Evolutionary conservation across 2,888 invertebrate genomes (phyloP), one percentile per base, ranked within the genome.

Genomic region (Conistra vaccinii): DNA sequence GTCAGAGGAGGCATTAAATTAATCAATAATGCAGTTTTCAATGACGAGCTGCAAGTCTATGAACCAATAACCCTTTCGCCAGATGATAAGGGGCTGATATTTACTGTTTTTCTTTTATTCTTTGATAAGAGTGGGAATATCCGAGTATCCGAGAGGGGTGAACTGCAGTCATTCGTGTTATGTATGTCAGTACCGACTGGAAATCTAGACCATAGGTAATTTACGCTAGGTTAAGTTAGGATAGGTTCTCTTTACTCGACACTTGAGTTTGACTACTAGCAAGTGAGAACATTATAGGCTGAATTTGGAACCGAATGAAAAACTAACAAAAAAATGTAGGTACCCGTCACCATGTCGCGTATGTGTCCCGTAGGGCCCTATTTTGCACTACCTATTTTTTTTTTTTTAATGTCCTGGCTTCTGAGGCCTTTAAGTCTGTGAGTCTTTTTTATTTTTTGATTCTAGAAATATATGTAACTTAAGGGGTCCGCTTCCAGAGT

Each of bases 51-150:
- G 17, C n/a, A 58, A 60, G 76, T 72, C 58, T 72, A 60, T 83
- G 80, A 82, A 80, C 82, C n/a, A 68, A 53, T 83, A 68, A 83
- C 80, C 69, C 58, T 73, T 80, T 80, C 62, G 20, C 23, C 42
- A 23, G 60, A 57, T 35, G 79, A 82, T 82, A 83, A 83, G 60
- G 17, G 29, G 26, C 55, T 51, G 83, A 53, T 78, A 61, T 29
- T 58, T 23, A 61, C 20, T 83, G 83, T 78, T 78, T 78, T 60
- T 70, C 35, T 68, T 82, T 78, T 74, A 66, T 69, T 63, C 42
- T 51, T 23, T 35, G 83, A 83, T 81, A 81, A 68, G n/a, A 55
- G 32, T n/a, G 20, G 39, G 58, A 35, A 72, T 63, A 67, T 61
- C 51, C 7, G 60, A 82, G 35, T 74, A 48, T 9, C 23, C 23